Base-by-base conservation (phyloP, 2,113 vertebrate species). In the Pterophyllum scalare region DNA sequence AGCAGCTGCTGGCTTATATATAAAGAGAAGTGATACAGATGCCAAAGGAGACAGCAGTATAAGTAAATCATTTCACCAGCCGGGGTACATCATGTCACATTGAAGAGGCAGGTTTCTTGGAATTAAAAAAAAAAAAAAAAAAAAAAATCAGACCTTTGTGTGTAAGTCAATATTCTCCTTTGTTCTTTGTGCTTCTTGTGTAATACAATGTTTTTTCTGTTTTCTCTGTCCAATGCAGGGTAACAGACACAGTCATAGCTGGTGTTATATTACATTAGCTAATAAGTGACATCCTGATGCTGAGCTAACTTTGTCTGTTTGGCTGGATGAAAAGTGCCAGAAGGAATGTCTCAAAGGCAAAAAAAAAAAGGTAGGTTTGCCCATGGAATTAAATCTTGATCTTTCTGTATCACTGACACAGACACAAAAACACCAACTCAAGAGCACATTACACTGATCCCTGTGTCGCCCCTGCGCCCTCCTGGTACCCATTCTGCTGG, bases 1-100 rank as follows among this genome's bases (percentile, higher is more conserved):
- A 74, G 70, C 26, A 77, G 79, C 79, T 79, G 78, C 85, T 89
- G 88, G 83, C 91, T 86, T 77, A 78, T 75, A 83, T 88, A 88
- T 85, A 90, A 91, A 90, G 86, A 83, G 80, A 93, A 88, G 67
- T 77, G 84, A 84, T 92, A 89, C 76, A 81, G 80, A 89, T 80
- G 82, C 87, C 82, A 83, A 78, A 85, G 31, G 64, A 87, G 77
- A 60, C 31, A 20, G 59, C 67, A 88, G 86, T 81, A 85, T 74
- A 85, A 83, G 84, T 65, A 86, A 85, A 90, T 80, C 15, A 81
- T 85, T 90, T 85, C 81, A 81, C 52, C 81, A 84, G 80, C 58
- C 74, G 19, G 46, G 82, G 81, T 75, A 60, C 64, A 80, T 89
- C 79, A 78, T 43, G 64, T 89, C 62, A 87, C 22, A 88, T 84